Conservation (phyloP, 2,797 vertebrate genomes). For the Trichosurus vulpecula region DNA sequence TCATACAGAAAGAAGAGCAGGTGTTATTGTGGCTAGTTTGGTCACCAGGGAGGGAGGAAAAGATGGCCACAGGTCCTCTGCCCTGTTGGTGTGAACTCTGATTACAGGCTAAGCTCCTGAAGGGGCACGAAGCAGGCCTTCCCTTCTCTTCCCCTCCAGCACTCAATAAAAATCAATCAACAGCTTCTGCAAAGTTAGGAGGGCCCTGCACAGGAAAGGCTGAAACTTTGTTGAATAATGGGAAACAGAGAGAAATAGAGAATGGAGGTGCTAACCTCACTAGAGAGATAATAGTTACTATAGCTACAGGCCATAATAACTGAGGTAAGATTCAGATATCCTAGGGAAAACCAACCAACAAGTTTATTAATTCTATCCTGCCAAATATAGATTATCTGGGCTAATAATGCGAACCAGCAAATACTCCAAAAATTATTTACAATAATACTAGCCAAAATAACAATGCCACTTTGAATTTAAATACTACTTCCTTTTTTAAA, state of each 20-base stretch:
- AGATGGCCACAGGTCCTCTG: not conserved
- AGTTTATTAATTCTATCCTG: not conserved
- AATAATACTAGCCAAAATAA: not conserved
- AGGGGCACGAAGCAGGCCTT: not conserved
- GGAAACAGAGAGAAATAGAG: constrained; percentile 29
- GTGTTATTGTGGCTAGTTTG: not conserved
- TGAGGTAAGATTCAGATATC: constrained; percentile 29
- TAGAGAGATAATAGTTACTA: constrained; percentile 14
- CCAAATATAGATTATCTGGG: constrained; percentile 19
- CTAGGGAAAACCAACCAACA: not conserved
- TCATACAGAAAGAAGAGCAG: not conserved
- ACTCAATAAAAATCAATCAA: not conserved
- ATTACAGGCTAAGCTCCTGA: not conserved
- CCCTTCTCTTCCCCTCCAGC: not conserved
- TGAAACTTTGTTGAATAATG: not conserved
- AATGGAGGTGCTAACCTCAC: not conserved
- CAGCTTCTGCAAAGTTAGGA: not conserved
- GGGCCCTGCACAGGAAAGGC: not conserved
- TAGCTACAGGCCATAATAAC: constrained; percentile 27
- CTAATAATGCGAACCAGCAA: constrained; percentile 1
- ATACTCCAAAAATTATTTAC: not conserved
- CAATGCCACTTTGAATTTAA: not conserved
- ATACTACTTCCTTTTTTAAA: not conserved
- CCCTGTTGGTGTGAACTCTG: constrained; percentile 1
- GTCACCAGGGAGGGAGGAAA: not conserved